Conservation (phyloP, 2,113 vertebrate species). For the Choloepus hoffmanni region DNA sequence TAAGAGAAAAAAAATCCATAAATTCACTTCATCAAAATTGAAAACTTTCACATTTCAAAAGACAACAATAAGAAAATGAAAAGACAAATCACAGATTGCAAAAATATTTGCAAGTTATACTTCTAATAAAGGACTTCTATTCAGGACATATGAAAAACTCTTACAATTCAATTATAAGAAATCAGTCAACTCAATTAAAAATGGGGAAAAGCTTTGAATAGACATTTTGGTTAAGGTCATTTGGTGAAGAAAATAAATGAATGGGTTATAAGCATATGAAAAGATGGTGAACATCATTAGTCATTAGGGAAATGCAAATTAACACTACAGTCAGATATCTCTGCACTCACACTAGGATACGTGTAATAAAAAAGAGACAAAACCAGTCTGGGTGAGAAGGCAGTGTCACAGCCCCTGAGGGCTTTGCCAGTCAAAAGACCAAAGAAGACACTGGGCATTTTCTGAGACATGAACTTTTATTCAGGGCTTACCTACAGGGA, state of each 20-base stretch:
- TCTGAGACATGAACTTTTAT: too few relatives aligned
- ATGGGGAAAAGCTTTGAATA: background rate
- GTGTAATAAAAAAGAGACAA: background rate
- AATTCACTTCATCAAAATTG: background rate
- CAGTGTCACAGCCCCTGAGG: background rate
- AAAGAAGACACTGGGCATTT: too few relatives aligned
- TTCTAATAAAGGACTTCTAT: slow-evolving; percentile 22
- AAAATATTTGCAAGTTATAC: slow-evolving; percentile 23
- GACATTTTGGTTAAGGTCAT: slow-evolving; percentile 11
- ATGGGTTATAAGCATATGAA: background rate
- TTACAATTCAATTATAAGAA: background rate
- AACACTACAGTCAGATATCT: background rate
- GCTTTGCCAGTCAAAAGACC: too few relatives aligned
- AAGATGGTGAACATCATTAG: background rate
- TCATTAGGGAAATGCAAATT: slow-evolving; percentile 31
- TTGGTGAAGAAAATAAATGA: background rate
- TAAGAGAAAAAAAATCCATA: background rate
- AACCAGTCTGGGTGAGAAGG: background rate
- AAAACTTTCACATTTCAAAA: background rate
- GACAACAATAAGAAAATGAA: slow-evolving; percentile 3
- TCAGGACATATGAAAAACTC: background rate
- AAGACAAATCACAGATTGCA: background rate
- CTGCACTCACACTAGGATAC: background rate
- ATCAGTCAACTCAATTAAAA: slow-evolving; percentile 7
- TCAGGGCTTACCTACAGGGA: too few relatives aligned